Conservation (phyloP, 2,888 invertebrate genomes). For the Drosophila infuscata region DNA sequence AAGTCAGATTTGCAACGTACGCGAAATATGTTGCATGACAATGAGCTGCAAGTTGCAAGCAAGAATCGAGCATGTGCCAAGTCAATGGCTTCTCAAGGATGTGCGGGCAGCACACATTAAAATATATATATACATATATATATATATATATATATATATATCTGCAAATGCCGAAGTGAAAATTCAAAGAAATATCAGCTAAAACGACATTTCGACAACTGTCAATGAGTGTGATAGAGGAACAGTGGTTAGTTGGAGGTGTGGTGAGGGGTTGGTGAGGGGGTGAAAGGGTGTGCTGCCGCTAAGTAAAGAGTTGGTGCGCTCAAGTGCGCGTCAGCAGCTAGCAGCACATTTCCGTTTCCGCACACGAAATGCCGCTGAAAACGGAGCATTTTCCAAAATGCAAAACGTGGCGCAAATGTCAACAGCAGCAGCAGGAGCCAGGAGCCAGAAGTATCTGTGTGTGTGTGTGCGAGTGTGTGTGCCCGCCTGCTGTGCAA, state of each 20-base stretch:
- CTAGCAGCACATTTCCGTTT: slow-evolving; percentile 79
- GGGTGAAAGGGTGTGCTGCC: slow-evolving; percentile 1
- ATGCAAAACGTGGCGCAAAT: slow-evolving; percentile 80
- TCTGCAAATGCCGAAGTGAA: slow-evolving; percentile 39
- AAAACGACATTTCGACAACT: slow-evolving; percentile 73
- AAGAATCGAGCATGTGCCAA: slow-evolving; percentile 61
- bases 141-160: neutral
- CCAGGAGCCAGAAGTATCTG: neutral
- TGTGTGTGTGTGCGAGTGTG: slow-evolving; percentile 14
- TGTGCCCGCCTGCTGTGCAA: slow-evolving; percentile 42
- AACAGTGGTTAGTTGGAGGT: neutral
- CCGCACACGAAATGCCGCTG: slow-evolving; percentile 79
- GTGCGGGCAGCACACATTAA: slow-evolving; percentile 71
- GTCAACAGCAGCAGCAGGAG: slow-evolving; percentile 61
- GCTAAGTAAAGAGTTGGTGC: slow-evolving; percentile 41
- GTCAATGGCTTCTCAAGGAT: slow-evolving; percentile 40
- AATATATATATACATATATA: slow-evolving; percentile 43
- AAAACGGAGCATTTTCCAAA: slow-evolving; percentile 76
- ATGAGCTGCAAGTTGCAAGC: slow-evolving; percentile 45
- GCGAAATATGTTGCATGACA: slow-evolving; percentile 63
- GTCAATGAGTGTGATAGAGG: slow-evolving; percentile 54
- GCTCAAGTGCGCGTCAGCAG: slow-evolving; percentile 72
- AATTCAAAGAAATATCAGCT: slow-evolving; percentile 30
- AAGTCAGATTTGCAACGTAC: slow-evolving; percentile 61
- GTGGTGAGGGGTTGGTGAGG: neutral